Evolutionary conservation across 2,888 invertebrate genomes (phyloP), one percentile per base, ranked within the genome.

Genomic region (Zele albiditarsus): DNA sequence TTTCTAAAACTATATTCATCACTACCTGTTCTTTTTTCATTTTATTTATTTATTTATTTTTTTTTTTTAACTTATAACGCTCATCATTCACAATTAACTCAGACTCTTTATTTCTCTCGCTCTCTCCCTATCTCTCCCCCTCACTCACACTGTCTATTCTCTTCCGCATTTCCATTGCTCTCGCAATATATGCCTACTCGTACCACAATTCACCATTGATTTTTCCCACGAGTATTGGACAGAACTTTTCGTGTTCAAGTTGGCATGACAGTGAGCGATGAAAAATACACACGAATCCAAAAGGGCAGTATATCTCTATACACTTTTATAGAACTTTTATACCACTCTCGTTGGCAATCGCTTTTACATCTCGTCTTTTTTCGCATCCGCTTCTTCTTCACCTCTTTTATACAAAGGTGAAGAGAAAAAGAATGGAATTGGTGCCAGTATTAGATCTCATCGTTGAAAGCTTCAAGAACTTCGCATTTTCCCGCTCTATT

Each of bases 311-410:
- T 53, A 53, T 1, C 0, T 53, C 3, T 14, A n/a, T 53, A 53
- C n/a, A 27, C 60, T 3, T 60, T 60, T 27, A 3, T 16, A 60
- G 12, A 67, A 67, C 46, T 67, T 67, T 46, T 10, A n/a, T 1
- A 27, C 27, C 27, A 5, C 25, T 42, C n/a, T 46, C 8, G 46
- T 66, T 46, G 46, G 16, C 46, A 46, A 66, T 66, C 49, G 20
- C 49, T 49, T 67, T 49, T 28, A 67, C n/a, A 27, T 67, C 27
- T 25, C 12, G 16, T 3, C 20, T 65, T 33, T 65, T 38, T 65
- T 31, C 20, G 10, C 23, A 20, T 66, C 14, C 10, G 42, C 25
- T 63, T 31, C 33, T 23, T 4, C 23, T 14, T 65, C 38, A 38
- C 20, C 14, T 3, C 4, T 2, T 27, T 20, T 23, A 14, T 25